Evolutionary conservation across 2,113 vertebrate genomes (phyloP).

Genomic region (Melanotaenia duboulayi): DNA sequence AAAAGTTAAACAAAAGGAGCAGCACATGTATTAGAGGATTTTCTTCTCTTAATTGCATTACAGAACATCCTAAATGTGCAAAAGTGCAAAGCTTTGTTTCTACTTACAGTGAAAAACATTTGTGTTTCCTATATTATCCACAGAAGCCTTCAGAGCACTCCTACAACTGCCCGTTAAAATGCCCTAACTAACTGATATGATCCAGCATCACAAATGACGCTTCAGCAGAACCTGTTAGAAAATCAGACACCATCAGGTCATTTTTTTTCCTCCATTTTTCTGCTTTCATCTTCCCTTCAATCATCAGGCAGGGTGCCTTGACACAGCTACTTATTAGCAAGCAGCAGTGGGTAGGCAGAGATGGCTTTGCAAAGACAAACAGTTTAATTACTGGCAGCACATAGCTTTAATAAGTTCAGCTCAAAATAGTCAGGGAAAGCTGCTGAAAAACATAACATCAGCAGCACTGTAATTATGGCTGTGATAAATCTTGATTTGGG

Average conservation of each 20-base stretch:
- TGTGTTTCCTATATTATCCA: constrained; percentile 6
- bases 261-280: constrained; percentile 49
- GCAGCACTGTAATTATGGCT: constrained; percentile 63
- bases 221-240: constrained; percentile 8
- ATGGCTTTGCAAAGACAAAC: constrained; percentile 80
- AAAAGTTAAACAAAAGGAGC: not conserved
- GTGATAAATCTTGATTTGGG: constrained; percentile 43
- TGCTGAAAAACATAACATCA: constrained; percentile 52
- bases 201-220: not conserved
- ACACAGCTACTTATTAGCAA: constrained; percentile 72
- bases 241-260: constrained; percentile 43
- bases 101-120: constrained; percentile 9
- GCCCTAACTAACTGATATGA: not conserved
- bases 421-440: constrained; percentile 71
- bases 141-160: constrained; percentile 15
- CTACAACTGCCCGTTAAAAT: constrained; percentile 42
- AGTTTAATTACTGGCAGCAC: constrained; percentile 73
- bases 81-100: not conserved
- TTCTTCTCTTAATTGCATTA: not conserved
- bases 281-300: constrained; percentile 60
- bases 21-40: not conserved
- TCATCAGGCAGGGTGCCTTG: constrained; percentile 50
- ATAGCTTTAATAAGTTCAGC: constrained; percentile 72
- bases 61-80: not conserved
- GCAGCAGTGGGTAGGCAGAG: constrained; percentile 67